Evolutionary conservation across 2,113 vertebrate genomes (phyloP), one percentile per base, ranked within the genome.

Genomic region (Leiothrix lutea): DNA sequence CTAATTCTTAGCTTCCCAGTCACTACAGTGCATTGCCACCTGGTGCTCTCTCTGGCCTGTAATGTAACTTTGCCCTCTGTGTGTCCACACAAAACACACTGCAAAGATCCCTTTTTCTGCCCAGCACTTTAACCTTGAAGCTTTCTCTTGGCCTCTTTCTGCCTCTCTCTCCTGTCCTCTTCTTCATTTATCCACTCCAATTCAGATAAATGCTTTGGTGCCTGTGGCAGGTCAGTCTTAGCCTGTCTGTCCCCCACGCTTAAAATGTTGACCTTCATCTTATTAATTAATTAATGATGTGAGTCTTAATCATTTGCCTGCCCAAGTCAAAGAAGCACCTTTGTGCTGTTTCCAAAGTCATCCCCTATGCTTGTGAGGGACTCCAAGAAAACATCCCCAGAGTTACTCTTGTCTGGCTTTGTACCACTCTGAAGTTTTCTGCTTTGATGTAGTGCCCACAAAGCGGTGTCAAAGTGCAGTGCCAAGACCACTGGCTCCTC

Each of bases 381-480:
- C 82, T 92, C 66, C 0, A 1, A 82, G 77, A 71, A 94, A 94
- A 75, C 56, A 94, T 60, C 61, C 69, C 64, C 83, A 66, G 69
- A 92, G 80, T 92, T 94, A 56, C 82, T 92, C 88, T 61, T 60
- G 35, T 66, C 94, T 80, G 47, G 47, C 72, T 90, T 80, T 80
- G 56, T 50, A 86, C 73, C 60, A 56, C 91, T 91, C 86, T 95
- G 88, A 96, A 92, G 86, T 92, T 95, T 74, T 84, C 69, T 79
- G 56, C 96, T 97, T 96, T 96, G 94, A 94, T 89, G 91, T 11
- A 38, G 80, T 57, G 84, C 95, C 89, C 83, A 86, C 53, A 87
- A 61, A 95, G 89, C 0, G 1, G 69, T 92, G 86, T 94, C 92
- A 89, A 86, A 92, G 86, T 53, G 91, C 80, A 83, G 72, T 35